Percentiles rank a stretch among this genome's conserved stretches.
These are phyloP conservation scores for Drosophila paranaensis DNA, from an alignment of 2,888 invertebrate genomes.

Conservation along the genomic window DNA sequence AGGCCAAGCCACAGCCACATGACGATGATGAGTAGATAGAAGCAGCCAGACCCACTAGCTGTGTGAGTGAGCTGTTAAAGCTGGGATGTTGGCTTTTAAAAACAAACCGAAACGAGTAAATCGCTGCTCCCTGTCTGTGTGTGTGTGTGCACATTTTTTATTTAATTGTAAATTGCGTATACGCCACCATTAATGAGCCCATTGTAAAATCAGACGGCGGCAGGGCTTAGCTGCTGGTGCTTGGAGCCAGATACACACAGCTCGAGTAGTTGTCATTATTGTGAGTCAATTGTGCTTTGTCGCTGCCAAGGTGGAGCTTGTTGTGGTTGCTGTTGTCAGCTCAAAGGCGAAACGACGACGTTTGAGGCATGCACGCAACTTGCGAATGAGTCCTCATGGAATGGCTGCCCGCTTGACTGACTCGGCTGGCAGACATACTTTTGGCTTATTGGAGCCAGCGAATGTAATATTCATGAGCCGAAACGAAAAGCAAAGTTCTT, in stretches of 20 bases:
- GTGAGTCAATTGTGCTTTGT: slow-evolving; percentile 77
- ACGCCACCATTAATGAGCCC: slow-evolving; percentile 74
- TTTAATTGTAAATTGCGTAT: slow-evolving; percentile 80
- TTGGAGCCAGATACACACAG: not conserved
- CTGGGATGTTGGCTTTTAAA: slow-evolving; percentile 62
- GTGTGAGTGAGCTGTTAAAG: slow-evolving; percentile 47
- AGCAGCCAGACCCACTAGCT: not conserved
- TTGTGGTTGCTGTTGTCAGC: slow-evolving; percentile 28
- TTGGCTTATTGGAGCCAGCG: slow-evolving; percentile 51
- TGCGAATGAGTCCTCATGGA: slow-evolving; percentile 51
- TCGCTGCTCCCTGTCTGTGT: slow-evolving; percentile 31
- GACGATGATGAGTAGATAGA: slow-evolving; percentile 37
- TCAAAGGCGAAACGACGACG: slow-evolving; percentile 52
- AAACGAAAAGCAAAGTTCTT: slow-evolving; percentile 45
- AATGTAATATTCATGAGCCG: slow-evolving; percentile 66
- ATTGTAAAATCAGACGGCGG: slow-evolving; percentile 57
- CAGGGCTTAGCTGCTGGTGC: slow-evolving; percentile 35
- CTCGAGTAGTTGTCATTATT: slow-evolving; percentile 73
- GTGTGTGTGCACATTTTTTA: slow-evolving; percentile 54
- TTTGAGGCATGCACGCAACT: slow-evolving; percentile 70
- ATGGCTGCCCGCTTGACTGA: slow-evolving; percentile 38
- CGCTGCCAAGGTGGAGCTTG: slow-evolving; percentile 16
- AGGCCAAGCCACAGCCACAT: slow-evolving; percentile 49
- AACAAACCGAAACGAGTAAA: slow-evolving; percentile 58
- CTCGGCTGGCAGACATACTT: slow-evolving; percentile 41